Base-by-base conservation (phyloP, 2,797 vertebrate genomes). In the Poeciliopsis turneri region DNA sequence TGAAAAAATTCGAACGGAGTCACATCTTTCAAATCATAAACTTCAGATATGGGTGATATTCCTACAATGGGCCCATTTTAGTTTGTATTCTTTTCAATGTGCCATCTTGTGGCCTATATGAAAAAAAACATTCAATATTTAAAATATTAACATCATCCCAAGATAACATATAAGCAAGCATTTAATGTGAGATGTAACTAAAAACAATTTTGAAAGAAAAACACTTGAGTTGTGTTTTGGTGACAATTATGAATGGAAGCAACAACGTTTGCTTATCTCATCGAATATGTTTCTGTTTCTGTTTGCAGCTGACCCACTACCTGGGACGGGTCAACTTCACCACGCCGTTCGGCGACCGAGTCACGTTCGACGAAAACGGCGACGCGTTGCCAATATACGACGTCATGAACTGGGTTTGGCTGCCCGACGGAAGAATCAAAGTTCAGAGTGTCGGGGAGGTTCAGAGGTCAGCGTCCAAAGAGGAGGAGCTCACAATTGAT, bases 351-450 rank as follows among this genome's bases (percentile, higher is more conserved):
- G 94, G 94, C 10, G 95, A 95, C 53, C 81, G 85, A 61, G 92
- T 95, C 15, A 93, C 91, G 5, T 96, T 96, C 87, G 94, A 95
- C 78, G 84, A 94, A 20, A 95, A 95, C 36, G 94, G 94, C 3
- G 92, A 95, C 80, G 91, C 86, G 0, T 61, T 93, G 53, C 92
- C 95, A 45, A 91, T 93, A 43, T 96, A 95, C 75, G 95, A 96
- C 68, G 49, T 96, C 9, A 90, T 96, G 92, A 95, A 95, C 85
- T 92, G 94, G 95, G 72, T 80, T 57, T 88, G 85, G 78, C 89
- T 87, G 28, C 82, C 81, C 33, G 91, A 93, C 30, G 93, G 93
- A 59, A 69, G 72, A 49, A 87, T 88, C 15, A 73, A 82, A 30
- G 49, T 94, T 41, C 91, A 87, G 16, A 91, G 46, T 74, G 90